phyloP scores from a whole-genome alignment of 2,888 invertebrate genomes.

The Dryobotodes eremita region DNA sequence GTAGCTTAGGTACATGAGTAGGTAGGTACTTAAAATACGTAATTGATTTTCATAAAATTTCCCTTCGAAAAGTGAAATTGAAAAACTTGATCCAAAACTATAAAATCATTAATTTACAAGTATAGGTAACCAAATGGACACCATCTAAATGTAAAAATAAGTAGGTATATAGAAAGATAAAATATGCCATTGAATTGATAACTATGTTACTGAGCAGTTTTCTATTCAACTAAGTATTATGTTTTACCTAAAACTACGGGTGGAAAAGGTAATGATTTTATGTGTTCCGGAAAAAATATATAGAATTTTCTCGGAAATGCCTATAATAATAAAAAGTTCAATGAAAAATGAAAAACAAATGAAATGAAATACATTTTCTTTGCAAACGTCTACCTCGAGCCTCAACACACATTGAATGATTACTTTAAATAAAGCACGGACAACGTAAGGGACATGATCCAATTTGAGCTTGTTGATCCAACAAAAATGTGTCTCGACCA shows the following conservation, averaged over 20 bases:
- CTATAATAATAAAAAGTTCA: conserved; percentile 2
- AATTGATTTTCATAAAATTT: neutral
- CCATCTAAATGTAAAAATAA: neutral
- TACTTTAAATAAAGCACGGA: conserved; percentile 37
- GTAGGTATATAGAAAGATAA: neutral
- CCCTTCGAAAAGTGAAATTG: neutral
- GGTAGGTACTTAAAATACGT: neutral
- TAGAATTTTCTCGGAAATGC: neutral
- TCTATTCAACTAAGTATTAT: neutral
- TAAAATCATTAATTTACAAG: neutral
- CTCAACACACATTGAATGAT: conserved; percentile 34
- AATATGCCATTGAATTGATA: neutral
- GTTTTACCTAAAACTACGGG: neutral
- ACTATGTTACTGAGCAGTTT: neutral
- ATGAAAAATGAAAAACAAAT: no score
- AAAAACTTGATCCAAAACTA: neutral
- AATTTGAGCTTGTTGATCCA: conserved; percentile 72
- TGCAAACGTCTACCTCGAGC: neutral
- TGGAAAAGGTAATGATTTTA: neutral
- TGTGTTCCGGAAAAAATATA: neutral
- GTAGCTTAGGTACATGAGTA: neutral
- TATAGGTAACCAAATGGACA: neutral
- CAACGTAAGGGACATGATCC: conserved; percentile 73
- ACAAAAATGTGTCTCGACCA: conserved; percentile 70
- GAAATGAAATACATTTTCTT: conserved; percentile 18